phyloP scores from a whole-genome alignment of 2,797 vertebrate species.

The Crenichthys baileyi region DNA sequence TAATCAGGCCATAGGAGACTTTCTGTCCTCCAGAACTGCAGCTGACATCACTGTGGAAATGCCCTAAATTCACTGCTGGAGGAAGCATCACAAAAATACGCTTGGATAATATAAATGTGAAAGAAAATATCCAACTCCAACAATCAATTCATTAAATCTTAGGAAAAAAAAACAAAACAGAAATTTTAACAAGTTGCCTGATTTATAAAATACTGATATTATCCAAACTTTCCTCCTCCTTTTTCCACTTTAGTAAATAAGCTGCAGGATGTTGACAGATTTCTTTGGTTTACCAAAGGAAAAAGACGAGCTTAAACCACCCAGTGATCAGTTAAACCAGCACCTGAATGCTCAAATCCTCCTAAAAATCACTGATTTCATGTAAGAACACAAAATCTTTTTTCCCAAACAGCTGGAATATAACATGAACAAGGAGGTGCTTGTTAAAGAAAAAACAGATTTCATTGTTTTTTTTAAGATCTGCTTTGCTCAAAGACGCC shows the following conservation, averaged over 20 bases:
- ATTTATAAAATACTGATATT: not conserved
- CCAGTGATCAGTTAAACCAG: too few species aligned
- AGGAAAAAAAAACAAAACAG: not conserved
- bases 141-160: not conserved
- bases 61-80: conserved; percentile 45
- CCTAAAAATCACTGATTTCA: too few species aligned
- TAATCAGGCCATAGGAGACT: conserved; percentile 78
- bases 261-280: not conserved
- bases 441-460: not conserved
- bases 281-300: not conserved
- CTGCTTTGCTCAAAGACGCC: not conserved
- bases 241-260: not conserved
- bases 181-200: not conserved
- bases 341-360: too few species aligned
- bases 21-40: conserved; percentile 52
- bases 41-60: conserved; percentile 38
- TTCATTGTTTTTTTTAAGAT: not conserved
- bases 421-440: not conserved
- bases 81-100: conserved; percentile 20
- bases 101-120: not conserved
- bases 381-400: too few species aligned
- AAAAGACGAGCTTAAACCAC: too few species aligned
- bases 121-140: not conserved
- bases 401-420: not conserved
- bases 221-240: not conserved